Base-by-base conservation (phyloP, 2,797 vertebrate species). In the Malacoraja senta region DNA sequence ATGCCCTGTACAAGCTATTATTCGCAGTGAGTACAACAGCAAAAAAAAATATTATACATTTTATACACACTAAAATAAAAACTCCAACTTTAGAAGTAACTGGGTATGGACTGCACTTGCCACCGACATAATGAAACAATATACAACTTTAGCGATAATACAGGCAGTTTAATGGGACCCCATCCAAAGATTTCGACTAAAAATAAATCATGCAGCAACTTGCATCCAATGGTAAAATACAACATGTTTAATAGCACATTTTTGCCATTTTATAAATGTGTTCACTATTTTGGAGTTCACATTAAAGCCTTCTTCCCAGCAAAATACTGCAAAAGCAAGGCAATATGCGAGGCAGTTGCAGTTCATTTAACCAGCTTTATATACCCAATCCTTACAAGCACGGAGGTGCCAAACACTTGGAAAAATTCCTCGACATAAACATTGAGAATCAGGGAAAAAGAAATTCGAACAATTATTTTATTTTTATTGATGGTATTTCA, bases 1-100 rank as follows among this genome's bases (percentile, higher is more conserved):
- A 97, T 95, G 98, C 97, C 97, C 98, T 99, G 98, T 99, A 99
- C 98, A 99, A 97, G 99, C 97, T 97, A 99, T 98, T 97, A 96
- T 97, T 97, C 94, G 97, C 97, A 98, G 97, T 97, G 97, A 98
- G 97, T 98, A 99, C 98, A 98, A 98, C 98, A 98, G 97, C 97
- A 97, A 96, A 96, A 96, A 44, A 96, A 96, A 97, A 96, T 98
- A 98, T 98, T 97, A 97, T 99, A 99, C 98, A 99, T 97, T 99
- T 99, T 99, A 97, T 99, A 99, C 98, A 99, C 97, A 97, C 97
- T 98, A 97, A 97, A 94, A 95, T 95, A 96, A 95, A 53, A 96
- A 95, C 94, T 95, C 96, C 95, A 95, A 68, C 96, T 95, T 93
- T 95, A 96, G 96, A 97, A 96, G 96, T 97, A 96, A 97, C 97